phyloP scores from a whole-genome alignment of 2,888 invertebrate genomes.

The Tachina grossa region DNA sequence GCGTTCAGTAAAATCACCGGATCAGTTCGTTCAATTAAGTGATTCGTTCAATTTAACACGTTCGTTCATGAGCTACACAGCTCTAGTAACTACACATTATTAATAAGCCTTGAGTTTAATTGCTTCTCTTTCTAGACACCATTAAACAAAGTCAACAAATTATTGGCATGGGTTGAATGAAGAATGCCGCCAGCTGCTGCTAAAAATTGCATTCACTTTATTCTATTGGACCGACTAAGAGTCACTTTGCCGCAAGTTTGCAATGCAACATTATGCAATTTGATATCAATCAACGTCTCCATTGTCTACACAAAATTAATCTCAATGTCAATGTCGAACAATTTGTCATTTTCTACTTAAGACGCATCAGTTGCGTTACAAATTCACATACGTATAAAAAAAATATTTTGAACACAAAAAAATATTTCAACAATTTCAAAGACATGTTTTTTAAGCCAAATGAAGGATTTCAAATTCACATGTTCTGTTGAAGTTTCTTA shows the following conservation, averaged over 20 bases:
- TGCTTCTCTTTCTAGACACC: constrained; percentile 18
- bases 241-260: constrained; percentile 41
- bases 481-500: constrained; percentile 16
- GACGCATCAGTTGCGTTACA: constrained; percentile 56
- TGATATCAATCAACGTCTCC: constrained; percentile 70
- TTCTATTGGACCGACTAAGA: neutral
- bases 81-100: constrained; percentile 8
- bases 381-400: neutral
- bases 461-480: constrained; percentile 54
- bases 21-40: no score
- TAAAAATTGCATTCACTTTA: neutral
- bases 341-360: constrained; percentile 70
- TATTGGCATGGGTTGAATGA: constrained; percentile 11
- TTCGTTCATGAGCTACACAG: no score
- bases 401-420: neutral
- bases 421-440: constrained; percentile 55
- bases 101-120: constrained; percentile 19
- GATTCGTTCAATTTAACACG: no score
- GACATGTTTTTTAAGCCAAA: constrained; percentile 52
- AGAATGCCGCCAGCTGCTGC: constrained; percentile 23
- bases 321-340: constrained; percentile 69
- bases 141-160: constrained; percentile 39
- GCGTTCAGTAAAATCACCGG: no score
- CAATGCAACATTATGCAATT: constrained; percentile 63
- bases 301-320: constrained; percentile 68